Percentiles rank a stretch among this genome's conserved stretches.
These are phyloP conservation scores for Halcyon senegalensis DNA, from an alignment of 2,113 vertebrate species.

Conservation along the genomic window DNA sequence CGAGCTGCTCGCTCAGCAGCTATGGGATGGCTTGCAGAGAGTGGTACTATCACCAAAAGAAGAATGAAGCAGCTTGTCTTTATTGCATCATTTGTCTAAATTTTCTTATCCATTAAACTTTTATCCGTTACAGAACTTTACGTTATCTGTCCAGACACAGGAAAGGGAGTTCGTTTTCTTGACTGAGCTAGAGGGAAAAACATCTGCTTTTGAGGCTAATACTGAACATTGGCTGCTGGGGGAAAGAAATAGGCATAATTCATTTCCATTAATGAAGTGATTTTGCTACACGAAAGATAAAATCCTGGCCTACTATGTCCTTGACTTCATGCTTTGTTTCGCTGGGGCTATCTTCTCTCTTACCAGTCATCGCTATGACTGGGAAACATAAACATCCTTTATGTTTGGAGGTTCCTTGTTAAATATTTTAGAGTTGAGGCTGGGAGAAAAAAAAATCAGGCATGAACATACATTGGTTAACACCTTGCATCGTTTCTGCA, in stretches of 20 bases:
- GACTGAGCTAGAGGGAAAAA: background rate
- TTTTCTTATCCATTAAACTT: background rate
- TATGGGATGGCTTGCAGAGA: background rate
- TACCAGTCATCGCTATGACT: background rate
- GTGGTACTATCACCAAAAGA: background rate
- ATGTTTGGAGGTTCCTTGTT: background rate
- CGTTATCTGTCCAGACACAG: background rate
- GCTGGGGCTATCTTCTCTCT: background rate
- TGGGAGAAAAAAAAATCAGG: background rate
- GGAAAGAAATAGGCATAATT: background rate
- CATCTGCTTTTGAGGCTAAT: background rate
- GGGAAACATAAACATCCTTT: background rate
- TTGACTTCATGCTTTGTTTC: background rate
- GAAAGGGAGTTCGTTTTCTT: background rate
- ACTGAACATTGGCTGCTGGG: background rate
- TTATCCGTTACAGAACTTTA: background rate
- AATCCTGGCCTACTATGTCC: background rate
- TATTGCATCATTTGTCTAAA: background rate
- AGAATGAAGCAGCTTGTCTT: background rate
- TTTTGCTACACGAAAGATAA: background rate
- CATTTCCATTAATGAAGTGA: background rate
- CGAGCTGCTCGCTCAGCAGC: background rate
- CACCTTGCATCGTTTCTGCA: background rate
- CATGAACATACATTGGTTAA: background rate
- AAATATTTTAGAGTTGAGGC: background rate